Conservation (phyloP, 2,888 invertebrate genomes). For the Cheiracanthium punctorium region DNA sequence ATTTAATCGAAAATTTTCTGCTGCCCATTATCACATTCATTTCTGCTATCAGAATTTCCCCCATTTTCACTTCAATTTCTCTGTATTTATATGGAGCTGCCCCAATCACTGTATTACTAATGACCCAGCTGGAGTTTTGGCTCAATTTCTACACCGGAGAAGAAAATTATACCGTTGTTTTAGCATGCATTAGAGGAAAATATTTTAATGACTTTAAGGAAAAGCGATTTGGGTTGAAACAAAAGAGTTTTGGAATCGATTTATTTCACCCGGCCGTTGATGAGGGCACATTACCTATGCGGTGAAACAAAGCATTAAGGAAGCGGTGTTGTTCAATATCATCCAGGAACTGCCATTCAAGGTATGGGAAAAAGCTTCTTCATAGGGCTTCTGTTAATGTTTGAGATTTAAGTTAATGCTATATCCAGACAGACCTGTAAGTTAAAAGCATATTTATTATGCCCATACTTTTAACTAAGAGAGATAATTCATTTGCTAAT, state of each 20-base stretch:
- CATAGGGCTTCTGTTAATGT: no score
- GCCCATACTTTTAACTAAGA: no score
- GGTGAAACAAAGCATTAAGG: neutral
- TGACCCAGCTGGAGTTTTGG: slow-evolving; percentile 59
- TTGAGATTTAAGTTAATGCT: no score
- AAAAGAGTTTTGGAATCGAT: slow-evolving; percentile 31
- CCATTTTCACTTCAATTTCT: slow-evolving; percentile 49
- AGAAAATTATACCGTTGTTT: slow-evolving; percentile 57
- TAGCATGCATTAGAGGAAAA: slow-evolving; percentile 33
- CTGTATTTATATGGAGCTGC: slow-evolving; percentile 37
- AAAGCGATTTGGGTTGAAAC: slow-evolving; percentile 47
- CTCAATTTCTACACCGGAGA: slow-evolving; percentile 32
- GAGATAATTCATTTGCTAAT: no score
- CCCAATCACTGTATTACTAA: slow-evolving; percentile 49
- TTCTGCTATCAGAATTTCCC: slow-evolving; percentile 44
- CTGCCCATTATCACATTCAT: slow-evolving; percentile 63
- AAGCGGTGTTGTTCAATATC: neutral
- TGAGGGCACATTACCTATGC: neutral
- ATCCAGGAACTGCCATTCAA: no score
- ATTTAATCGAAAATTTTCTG: slow-evolving; percentile 53
- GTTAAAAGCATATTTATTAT: no score
- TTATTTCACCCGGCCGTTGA: neutral
- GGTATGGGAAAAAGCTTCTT: no score
- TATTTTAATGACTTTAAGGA: slow-evolving; percentile 57
- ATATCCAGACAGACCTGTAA: no score